A percentile compares a stretch with the other conserved stretches of the same genome.
These are phyloP conservation scores for Ophion ventricosus DNA, from an alignment of 2,888 invertebrate species.

Conservation along the genomic window DNA sequence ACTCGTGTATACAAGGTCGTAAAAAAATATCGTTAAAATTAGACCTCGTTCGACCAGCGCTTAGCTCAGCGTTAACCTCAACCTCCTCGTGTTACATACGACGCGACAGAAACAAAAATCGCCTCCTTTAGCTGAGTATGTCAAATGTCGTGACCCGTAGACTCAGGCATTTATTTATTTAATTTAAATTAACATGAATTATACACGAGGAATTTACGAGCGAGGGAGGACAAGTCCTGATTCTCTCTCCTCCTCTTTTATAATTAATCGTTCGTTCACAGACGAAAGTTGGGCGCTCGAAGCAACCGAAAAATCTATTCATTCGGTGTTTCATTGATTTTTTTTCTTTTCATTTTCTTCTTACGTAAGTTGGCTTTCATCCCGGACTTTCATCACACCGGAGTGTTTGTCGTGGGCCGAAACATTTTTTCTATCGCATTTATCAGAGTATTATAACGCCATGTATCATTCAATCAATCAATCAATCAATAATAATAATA, in stretches of 20 bases:
- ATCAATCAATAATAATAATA: conserved; percentile 28
- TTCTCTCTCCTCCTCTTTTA: not conserved
- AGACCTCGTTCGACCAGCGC: conserved; percentile 14
- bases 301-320: conserved; percentile 20
- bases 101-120: conserved; percentile 11
- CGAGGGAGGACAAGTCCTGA: not conserved
- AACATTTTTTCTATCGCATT: conserved; percentile 37
- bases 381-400: conserved; percentile 21
- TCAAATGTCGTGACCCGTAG: conserved; percentile 55
- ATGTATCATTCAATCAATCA: conserved; percentile 39
- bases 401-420: conserved; percentile 35
- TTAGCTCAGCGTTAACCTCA: not conserved
- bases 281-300: conserved; percentile 44
- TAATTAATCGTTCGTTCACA: conserved; percentile 33
- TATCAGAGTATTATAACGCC: conserved; percentile 62
- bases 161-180: conserved; percentile 8
- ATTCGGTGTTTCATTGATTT: not conserved
- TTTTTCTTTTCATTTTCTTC: not conserved
- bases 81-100: conserved; percentile 16
- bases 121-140: conserved; percentile 49
- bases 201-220: conserved; percentile 44
- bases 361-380: conserved; percentile 57
- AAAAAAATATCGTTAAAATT: not conserved
- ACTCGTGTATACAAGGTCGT: not conserved
- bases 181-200: conserved; percentile 48